phyloP scores from a whole-genome alignment of 2,888 invertebrate species.

The Tetragonisca angustula region DNA sequence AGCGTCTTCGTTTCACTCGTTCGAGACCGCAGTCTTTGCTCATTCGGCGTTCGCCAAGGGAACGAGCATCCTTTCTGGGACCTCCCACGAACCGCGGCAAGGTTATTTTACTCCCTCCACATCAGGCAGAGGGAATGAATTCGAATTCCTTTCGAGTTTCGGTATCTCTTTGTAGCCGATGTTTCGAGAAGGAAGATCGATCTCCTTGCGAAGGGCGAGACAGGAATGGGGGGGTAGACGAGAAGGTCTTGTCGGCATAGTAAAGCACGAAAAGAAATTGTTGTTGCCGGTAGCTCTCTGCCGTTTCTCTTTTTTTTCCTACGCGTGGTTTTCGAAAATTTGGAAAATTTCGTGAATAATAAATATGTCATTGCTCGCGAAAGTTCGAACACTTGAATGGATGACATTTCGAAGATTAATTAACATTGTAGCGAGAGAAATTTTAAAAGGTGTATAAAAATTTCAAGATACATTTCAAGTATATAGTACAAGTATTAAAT shows the following conservation, averaged over 20 bases:
- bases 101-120: conserved; percentile 36
- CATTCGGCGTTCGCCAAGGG: not conserved
- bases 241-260: not conserved
- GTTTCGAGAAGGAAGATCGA: conserved; percentile 36
- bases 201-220: conserved; percentile 1
- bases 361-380: too few relatives aligned
- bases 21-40: not conserved
- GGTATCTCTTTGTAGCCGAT: conserved; percentile 52
- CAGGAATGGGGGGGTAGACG: not conserved
- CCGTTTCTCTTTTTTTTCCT: not conserved
- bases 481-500: too few relatives aligned
- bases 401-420: too few relatives aligned
- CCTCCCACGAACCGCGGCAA: conserved; percentile 17
- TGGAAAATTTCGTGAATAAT: not conserved
- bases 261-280: not conserved
- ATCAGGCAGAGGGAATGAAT: conserved; percentile 48
- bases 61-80: conserved; percentile 42
- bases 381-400: too few relatives aligned
- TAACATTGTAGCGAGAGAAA: not conserved
- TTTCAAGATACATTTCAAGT: too few relatives aligned
- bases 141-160: conserved; percentile 61
- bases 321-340: not conserved
- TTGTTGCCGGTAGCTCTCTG: too few relatives aligned
- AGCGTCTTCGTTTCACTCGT: not conserved
- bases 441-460: not conserved